phyloP scores from a whole-genome alignment of 2,797 vertebrate genomes.

The Phrynocephalus vlangalii region DNA sequence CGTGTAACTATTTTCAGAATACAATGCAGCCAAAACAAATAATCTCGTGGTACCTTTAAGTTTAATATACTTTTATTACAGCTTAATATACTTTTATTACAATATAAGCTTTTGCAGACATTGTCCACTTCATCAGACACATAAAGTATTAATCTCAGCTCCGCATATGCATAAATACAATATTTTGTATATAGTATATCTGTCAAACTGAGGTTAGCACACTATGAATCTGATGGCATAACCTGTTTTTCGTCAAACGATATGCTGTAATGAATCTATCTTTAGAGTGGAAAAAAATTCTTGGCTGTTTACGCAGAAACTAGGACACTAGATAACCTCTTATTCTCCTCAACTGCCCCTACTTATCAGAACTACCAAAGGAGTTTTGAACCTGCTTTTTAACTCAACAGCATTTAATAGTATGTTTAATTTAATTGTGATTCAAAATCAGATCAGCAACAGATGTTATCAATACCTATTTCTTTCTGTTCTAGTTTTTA shows the following conservation, averaged over 20 bases:
- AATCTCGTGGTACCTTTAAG: neutral
- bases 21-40: neutral
- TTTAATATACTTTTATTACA: neutral
- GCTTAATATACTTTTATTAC: neutral
- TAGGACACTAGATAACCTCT: neutral
- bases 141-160: neutral
- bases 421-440: too few relatives aligned
- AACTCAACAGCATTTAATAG: too few relatives aligned
- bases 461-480: too few relatives aligned
- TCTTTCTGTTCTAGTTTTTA: too few relatives aligned
- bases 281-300: neutral
- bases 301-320: neutral
- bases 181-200: neutral
- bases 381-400: too few relatives aligned
- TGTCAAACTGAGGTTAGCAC: neutral
- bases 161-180: neutral
- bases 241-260: neutral
- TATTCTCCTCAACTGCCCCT: neutral
- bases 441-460: too few relatives aligned
- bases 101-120: neutral
- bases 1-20: neutral
- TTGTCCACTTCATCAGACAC: neutral
- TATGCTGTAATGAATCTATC: neutral
- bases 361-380: too few relatives aligned
- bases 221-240: neutral